A percentile compares a stretch with the other conserved stretches of the same genome.
Evolutionary conservation across 2,113 vertebrate genomes (phyloP).

Genomic region (Sander lucioperca): DNA sequence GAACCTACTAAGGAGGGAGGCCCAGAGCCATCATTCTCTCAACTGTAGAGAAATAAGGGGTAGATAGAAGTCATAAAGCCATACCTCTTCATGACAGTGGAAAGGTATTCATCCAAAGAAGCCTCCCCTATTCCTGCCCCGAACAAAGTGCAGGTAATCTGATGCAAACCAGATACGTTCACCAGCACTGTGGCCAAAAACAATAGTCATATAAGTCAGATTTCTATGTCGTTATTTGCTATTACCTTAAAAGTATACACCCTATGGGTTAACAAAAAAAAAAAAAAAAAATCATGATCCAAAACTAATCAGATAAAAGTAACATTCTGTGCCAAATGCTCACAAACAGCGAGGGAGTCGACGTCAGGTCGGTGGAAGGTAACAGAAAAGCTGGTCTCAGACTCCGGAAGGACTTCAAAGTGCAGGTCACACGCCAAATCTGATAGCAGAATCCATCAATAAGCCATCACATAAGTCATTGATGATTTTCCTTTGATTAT

Average conservation of each 20-base stretch:
- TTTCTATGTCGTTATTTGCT: background rate
- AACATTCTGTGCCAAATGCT: slow-evolving; percentile 34
- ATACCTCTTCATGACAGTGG: slow-evolving; percentile 82
- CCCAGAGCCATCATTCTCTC: background rate
- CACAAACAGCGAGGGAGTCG: slow-evolving; percentile 86
- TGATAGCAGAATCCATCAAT: slow-evolving; percentile 50
- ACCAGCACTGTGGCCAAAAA: slow-evolving; percentile 82
- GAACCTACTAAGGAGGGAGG: background rate
- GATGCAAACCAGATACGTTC: slow-evolving; percentile 75
- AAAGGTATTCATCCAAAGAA: slow-evolving; percentile 78
- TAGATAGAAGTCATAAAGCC: background rate
- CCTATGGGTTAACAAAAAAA: too few relatives aligned
- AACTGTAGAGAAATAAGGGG: background rate
- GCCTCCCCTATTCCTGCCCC: slow-evolving; percentile 64
- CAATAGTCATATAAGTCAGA: background rate
- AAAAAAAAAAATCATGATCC: background rate
- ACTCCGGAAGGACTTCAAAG: slow-evolving; percentile 87
- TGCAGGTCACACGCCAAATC: slow-evolving; percentile 75
- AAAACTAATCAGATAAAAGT: background rate
- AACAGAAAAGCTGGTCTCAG: slow-evolving; percentile 84
- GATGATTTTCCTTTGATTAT: background rate
- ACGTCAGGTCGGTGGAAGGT: slow-evolving; percentile 81
- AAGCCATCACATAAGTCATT: background rate
- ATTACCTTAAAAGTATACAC: slow-evolving; percentile 3
- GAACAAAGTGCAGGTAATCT: slow-evolving; percentile 82